Evolutionary conservation across 2,797 vertebrate species (phyloP).

Genomic region (Sebastes goodei): DNA sequence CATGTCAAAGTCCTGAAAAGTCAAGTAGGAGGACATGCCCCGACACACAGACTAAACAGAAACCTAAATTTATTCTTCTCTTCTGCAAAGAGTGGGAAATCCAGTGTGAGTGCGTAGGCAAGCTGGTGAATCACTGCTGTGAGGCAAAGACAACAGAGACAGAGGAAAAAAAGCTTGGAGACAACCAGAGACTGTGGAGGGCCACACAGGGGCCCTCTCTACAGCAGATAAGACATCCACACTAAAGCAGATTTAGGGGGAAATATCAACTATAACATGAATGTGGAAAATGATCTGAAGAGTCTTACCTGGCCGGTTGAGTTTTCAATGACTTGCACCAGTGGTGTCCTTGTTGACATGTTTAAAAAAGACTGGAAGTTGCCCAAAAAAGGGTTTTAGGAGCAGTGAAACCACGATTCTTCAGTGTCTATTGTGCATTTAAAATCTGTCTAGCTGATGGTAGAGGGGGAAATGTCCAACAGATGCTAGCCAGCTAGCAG

Average conservation of each 20-base stretch:
- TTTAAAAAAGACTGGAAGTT: constrained; percentile 65
- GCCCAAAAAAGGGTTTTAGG: constrained; percentile 45
- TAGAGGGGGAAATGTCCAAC: constrained; percentile 31
- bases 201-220: constrained; percentile 23
- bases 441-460: constrained; percentile 41
- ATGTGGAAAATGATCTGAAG: background rate
- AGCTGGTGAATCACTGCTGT: constrained; percentile 71
- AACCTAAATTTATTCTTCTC: constrained; percentile 56
- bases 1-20: constrained; percentile 42
- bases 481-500: constrained; percentile 70
- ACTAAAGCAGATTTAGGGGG: background rate
- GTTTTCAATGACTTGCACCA: constrained; percentile 85
- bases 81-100: constrained; percentile 61
- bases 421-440: constrained; percentile 78
- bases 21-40: constrained; percentile 55
- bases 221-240: background rate
- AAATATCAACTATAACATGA: background rate
- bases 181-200: constrained; percentile 20
- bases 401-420: constrained; percentile 29
- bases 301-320: constrained; percentile 82
- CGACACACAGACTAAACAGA: constrained; percentile 69
- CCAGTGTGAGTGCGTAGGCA: constrained; percentile 69
- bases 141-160: constrained; percentile 66
- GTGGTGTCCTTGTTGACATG: constrained; percentile 84
- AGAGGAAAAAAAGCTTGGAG: constrained; percentile 21